Conservation (phyloP, 2,797 vertebrate species). For the Sebastes trivittatus region DNA sequence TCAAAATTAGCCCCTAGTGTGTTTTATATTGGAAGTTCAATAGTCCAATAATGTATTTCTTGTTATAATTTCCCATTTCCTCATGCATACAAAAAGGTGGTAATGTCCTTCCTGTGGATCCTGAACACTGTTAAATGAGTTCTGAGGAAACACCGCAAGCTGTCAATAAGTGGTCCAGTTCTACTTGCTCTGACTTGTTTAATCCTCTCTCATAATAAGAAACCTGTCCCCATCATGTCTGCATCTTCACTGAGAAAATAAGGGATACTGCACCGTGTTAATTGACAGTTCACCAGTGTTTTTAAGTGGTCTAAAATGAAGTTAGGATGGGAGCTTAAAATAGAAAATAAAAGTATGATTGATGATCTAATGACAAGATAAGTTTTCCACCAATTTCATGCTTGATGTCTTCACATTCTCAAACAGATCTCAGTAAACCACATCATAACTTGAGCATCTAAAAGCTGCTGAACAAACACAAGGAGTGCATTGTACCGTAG, state of each 20-base stretch:
- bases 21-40: neutral
- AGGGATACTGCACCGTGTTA: neutral
- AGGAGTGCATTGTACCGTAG: neutral
- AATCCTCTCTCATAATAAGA: neutral
- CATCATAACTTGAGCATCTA: neutral
- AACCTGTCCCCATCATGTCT: neutral
- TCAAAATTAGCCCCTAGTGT: neutral
- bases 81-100: neutral
- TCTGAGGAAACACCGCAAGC: constrained; percentile 1
- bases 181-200: neutral
- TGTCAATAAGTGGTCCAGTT: constrained; percentile 2
- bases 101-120: constrained; percentile 12
- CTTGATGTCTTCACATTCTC: constrained; percentile 15
- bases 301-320: neutral
- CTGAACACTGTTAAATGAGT: constrained; percentile 1
- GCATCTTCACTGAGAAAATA: neutral
- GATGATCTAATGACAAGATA: constrained; percentile 17
- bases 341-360: neutral
- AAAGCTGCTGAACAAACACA: neutral
- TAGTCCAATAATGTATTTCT: neutral
- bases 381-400: constrained; percentile 32
- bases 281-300: neutral
- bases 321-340: neutral
- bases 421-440: neutral
- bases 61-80: constrained; percentile 3